Evolutionary conservation across 2,888 invertebrate species (phyloP).

Genomic region (Dynastes maya): DNA sequence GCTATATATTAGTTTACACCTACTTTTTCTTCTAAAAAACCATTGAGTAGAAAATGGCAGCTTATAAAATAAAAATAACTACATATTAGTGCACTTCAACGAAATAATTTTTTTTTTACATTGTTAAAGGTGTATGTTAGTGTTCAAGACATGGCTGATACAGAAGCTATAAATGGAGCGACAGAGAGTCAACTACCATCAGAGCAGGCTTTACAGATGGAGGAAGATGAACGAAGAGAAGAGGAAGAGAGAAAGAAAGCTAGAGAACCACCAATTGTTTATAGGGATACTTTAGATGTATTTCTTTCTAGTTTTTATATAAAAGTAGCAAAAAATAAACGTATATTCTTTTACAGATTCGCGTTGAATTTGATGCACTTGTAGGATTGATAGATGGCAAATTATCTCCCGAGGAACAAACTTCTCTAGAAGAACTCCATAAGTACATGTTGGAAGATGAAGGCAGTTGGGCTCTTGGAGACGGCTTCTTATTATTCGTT

Average conservation of each 20-base stretch:
- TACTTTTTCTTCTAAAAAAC: too few species aligned
- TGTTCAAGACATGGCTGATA: constrained; percentile 64
- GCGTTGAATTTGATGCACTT: constrained; percentile 83
- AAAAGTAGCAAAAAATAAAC: neutral
- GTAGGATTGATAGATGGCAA: constrained; percentile 80
- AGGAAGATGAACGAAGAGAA: constrained; percentile 78
- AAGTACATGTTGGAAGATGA: constrained; percentile 92
- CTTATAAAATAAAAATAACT: too few species aligned
- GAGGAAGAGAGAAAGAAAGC: constrained; percentile 81
- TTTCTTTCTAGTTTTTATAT: constrained; percentile 64
- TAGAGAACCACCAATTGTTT: constrained; percentile 87
- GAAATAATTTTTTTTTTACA: too few species aligned
- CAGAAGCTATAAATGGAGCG: constrained; percentile 68
- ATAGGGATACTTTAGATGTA: constrained; percentile 80
- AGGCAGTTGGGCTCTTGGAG: constrained; percentile 94
- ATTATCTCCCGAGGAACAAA: constrained; percentile 82
- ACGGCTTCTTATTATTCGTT: constrained; percentile 88
- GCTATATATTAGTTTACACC: too few species aligned
- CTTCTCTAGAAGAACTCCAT: constrained; percentile 86
- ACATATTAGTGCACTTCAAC: too few species aligned
- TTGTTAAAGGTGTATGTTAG: constrained; percentile 47
- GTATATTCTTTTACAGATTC: constrained; percentile 72
- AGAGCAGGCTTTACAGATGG: constrained; percentile 73
- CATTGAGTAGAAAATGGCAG: too few species aligned
- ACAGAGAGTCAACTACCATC: constrained; percentile 71